Conservation (phyloP, 2,797 vertebrate species). For the Eupleurogrammus muticus region DNA sequence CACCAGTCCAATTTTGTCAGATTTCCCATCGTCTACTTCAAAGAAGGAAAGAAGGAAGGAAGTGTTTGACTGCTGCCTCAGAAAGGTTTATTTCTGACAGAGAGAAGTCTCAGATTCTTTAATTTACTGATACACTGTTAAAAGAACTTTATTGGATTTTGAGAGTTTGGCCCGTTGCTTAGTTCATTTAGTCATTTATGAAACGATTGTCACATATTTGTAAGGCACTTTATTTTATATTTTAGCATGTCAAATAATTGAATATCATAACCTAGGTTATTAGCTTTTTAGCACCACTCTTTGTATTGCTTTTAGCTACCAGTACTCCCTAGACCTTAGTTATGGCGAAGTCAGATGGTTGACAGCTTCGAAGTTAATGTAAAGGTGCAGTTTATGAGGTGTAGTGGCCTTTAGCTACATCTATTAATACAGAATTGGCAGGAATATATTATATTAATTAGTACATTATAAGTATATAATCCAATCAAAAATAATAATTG, state of each 20-base stretch:
- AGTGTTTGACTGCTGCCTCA: conserved; percentile 28
- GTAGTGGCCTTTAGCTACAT: too few relatives aligned
- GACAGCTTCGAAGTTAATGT: too few relatives aligned
- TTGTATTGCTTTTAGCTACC: not conserved
- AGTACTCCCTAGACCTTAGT: too few relatives aligned
- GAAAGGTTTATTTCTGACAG: conserved; percentile 5
- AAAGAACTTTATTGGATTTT: not conserved
- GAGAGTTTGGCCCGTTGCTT: not conserved
- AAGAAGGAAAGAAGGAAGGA: conserved; percentile 17
- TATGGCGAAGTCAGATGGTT: not conserved
- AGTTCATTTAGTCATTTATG: not conserved
- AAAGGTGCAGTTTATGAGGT: too few relatives aligned
- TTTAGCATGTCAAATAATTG: not conserved
- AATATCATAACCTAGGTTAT: not conserved
- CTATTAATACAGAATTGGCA: too few relatives aligned
- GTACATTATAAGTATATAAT: too few relatives aligned
- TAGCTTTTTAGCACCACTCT: not conserved
- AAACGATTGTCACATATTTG: not conserved
- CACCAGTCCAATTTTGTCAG: conserved; percentile 25
- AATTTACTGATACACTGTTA: conserved; percentile 3
- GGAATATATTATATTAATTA: too few relatives aligned
- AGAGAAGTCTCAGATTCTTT: conserved; percentile 9
- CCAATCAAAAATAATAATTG: too few relatives aligned
- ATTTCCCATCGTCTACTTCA: conserved; percentile 34
- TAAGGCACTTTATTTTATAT: not conserved